Conservation (phyloP, 92 coral and sea anemone genomes). For the Phenganax marumi region DNA sequence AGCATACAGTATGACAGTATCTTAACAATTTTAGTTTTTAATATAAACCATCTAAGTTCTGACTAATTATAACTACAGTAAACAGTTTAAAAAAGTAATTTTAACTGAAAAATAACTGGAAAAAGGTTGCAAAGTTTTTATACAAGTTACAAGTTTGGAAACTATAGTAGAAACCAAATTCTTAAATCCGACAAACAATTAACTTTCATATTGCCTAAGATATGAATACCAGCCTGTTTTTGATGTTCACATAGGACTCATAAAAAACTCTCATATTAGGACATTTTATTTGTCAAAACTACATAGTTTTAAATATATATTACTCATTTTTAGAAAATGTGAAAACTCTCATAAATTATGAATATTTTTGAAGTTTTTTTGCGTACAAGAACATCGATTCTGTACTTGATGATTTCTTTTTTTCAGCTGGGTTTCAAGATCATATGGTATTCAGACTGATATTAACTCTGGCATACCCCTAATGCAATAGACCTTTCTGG, state of each 20-base stretch:
- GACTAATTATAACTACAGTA: neutral
- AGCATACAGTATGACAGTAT: neutral
- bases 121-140: no score
- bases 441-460: neutral
- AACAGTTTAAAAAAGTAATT: neutral
- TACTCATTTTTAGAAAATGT: neutral
- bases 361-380: neutral
- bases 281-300: slow-evolving; percentile 5
- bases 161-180: neutral
- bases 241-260: neutral
- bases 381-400: neutral
- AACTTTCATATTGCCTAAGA: neutral
- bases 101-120: neutral
- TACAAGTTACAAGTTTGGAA: neutral
- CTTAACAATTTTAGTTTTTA: neutral
- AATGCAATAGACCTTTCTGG: no score
- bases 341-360: neutral
- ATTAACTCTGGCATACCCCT: neutral
- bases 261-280: neutral
- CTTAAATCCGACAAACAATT: neutral
- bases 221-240: neutral
- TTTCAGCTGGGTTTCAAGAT: neutral
- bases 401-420: neutral
- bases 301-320: neutral
- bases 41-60: neutral